These are phyloP conservation scores for Chrysolina oricalcia DNA, from an alignment of 2,888 invertebrate genomes.

Conservation along the genomic window DNA sequence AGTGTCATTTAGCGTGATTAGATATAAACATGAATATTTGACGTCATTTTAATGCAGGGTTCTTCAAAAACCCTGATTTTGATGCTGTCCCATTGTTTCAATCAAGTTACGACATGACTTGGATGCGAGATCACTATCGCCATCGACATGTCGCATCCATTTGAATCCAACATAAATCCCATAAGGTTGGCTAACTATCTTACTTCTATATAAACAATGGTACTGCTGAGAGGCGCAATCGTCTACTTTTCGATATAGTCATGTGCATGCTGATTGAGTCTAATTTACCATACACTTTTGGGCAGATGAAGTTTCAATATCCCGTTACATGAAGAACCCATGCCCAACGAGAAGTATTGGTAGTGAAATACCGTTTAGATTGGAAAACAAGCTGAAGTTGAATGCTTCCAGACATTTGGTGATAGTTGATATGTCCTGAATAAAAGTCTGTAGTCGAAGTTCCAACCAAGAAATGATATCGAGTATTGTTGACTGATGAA, in stretches of 20 bases:
- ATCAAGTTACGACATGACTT: too few relatives aligned
- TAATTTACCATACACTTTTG: neutral
- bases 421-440: neutral
- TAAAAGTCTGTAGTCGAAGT: slow-evolving; percentile 50
- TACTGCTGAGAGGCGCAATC: neutral
- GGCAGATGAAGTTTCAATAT: neutral
- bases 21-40: too few relatives aligned
- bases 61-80: too few relatives aligned
- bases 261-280: neutral
- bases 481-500: neutral
- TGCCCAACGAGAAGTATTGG: neutral
- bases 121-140: too few relatives aligned
- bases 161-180: too few relatives aligned
- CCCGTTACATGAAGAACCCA: neutral
- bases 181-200: too few relatives aligned
- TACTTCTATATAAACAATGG: too few relatives aligned
- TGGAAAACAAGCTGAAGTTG: slow-evolving; percentile 54
- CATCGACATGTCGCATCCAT: too few relatives aligned
- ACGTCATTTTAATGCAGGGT: too few relatives aligned
- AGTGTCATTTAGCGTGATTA: too few relatives aligned
- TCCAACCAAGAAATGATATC: slow-evolving; percentile 46
- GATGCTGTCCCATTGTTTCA: too few relatives aligned
- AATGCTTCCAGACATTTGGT: slow-evolving; percentile 42
- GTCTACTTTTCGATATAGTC: neutral
- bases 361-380: slow-evolving; percentile 51